Conservation (phyloP, 1,140 invertebrate species). For the Chionoecetes opilio region DNA sequence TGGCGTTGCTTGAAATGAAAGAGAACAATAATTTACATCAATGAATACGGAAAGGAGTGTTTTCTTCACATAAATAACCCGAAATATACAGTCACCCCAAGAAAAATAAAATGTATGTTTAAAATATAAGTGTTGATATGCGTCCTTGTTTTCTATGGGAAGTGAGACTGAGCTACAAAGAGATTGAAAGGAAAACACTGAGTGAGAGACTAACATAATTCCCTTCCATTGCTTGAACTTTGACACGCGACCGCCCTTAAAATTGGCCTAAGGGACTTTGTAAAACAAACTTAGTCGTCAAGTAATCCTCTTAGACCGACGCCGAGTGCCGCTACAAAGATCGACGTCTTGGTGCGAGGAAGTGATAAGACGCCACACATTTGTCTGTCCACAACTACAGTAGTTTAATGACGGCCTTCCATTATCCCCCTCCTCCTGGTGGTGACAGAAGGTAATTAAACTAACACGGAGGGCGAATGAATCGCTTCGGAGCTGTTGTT, state of each 20-base stretch:
- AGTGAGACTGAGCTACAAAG: not conserved
- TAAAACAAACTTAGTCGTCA: constrained; percentile 29
- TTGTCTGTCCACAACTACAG: not conserved
- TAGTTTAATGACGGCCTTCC: not conserved
- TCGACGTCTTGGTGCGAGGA: not conserved
- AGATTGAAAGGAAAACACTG: not conserved
- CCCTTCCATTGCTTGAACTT: not conserved
- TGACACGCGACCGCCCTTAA: not conserved
- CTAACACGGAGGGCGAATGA: not conserved
- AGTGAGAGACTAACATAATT: not conserved
- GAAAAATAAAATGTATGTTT: no score
- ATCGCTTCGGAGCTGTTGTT: not conserved
- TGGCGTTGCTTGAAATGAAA: no score
- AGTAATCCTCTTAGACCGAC: not conserved
- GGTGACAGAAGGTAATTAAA: not conserved
- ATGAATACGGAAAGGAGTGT: no score
- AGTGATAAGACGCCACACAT: not conserved
- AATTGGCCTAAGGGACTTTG: not conserved
- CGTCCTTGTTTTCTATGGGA: no score
- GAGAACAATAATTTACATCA: no score
- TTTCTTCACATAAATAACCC: no score
- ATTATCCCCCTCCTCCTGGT: not conserved
- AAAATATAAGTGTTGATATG: no score
- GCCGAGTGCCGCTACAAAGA: constrained; percentile 14
- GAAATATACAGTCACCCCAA: no score